These are phyloP conservation scores for Halcyon badia DNA, from an alignment of 2,797 vertebrate species.

Conservation along the genomic window DNA sequence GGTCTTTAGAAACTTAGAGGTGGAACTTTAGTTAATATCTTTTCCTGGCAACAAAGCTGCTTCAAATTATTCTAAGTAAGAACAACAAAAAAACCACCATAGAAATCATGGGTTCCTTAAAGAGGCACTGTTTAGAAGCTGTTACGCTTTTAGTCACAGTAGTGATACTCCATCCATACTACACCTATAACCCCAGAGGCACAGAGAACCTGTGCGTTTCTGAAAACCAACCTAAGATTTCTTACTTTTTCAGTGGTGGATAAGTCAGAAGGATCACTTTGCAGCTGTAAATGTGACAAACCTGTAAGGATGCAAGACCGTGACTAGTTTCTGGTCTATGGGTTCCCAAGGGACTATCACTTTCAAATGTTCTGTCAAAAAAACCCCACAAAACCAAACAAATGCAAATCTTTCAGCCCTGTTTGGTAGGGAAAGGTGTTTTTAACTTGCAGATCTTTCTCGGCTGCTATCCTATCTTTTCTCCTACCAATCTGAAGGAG, in stretches of 20 bases:
- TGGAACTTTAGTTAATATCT: background rate
- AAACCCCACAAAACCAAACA: background rate
- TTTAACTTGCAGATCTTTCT: background rate
- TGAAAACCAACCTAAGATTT: background rate
- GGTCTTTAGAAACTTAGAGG: background rate
- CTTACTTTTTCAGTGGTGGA: background rate
- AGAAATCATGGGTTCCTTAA: background rate
- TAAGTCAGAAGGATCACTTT: background rate
- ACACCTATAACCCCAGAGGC: background rate
- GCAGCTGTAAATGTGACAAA: background rate
- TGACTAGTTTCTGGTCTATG: background rate
- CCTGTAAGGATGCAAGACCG: rapidly evolving
- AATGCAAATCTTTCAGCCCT: background rate
- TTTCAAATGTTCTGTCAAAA: background rate
- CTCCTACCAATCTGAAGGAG: slow-evolving; percentile 45
- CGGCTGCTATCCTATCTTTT: background rate
- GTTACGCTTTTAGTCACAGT: background rate
- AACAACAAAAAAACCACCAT: too few relatives aligned
- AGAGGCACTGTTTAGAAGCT: background rate
- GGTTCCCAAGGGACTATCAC: background rate
- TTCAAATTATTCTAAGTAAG: background rate
- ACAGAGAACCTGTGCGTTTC: background rate
- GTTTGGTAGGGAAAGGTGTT: background rate
- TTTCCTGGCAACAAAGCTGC: background rate
- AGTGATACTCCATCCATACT: background rate